Percentiles rank a stretch among this genome's conserved stretches.
Evolutionary conservation across 1,140 invertebrate genomes (phyloP).

Genomic region (Macrobrachium rosenbergii): DNA sequence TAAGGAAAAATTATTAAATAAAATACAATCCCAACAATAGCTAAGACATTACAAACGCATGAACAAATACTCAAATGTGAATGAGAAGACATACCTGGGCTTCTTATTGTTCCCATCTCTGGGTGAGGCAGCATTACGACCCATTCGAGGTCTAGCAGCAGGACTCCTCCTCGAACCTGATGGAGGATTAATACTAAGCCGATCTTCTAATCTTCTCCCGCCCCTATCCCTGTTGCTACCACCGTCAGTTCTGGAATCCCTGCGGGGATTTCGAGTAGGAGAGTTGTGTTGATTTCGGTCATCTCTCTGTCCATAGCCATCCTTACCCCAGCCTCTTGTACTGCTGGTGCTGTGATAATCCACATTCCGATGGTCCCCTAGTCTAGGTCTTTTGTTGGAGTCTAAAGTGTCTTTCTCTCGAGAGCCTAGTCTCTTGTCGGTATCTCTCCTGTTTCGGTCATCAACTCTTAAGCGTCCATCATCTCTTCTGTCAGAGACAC

Average conservation of each 20-base stretch:
- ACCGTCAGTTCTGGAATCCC: slow-evolving; percentile 31
- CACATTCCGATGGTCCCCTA: slow-evolving; percentile 18
- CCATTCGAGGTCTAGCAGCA: not conserved
- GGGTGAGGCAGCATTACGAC: slow-evolving; percentile 31
- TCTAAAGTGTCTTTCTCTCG: slow-evolving; percentile 33
- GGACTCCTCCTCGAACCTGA: slow-evolving; percentile 41
- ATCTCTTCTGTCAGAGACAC: slow-evolving; percentile 3
- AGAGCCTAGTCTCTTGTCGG: slow-evolving; percentile 41
- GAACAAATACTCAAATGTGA: not conserved
- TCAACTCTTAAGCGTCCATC: not conserved
- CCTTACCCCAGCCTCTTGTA: slow-evolving; percentile 25
- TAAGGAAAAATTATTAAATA: too few species aligned
- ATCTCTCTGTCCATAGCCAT: not conserved
- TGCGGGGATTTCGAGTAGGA: slow-evolving; percentile 11
- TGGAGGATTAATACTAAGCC: slow-evolving; percentile 30
- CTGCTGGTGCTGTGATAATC: slow-evolving; percentile 27
- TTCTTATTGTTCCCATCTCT: slow-evolving; percentile 44
- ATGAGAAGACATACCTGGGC: not conserved
- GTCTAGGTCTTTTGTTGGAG: slow-evolving; percentile 28
- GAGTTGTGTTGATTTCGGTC: slow-evolving; percentile 17
- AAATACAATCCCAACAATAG: not conserved
- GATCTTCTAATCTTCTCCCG: slow-evolving; percentile 45
- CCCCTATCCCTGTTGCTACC: slow-evolving; percentile 36
- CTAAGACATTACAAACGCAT: not conserved
- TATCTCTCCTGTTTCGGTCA: slow-evolving; percentile 26